A percentile compares a stretch with the other conserved stretches of the same genome.
Conservation (phyloP, 2,888 invertebrate genomes). For the Lasioglossum villosulum region DNA sequence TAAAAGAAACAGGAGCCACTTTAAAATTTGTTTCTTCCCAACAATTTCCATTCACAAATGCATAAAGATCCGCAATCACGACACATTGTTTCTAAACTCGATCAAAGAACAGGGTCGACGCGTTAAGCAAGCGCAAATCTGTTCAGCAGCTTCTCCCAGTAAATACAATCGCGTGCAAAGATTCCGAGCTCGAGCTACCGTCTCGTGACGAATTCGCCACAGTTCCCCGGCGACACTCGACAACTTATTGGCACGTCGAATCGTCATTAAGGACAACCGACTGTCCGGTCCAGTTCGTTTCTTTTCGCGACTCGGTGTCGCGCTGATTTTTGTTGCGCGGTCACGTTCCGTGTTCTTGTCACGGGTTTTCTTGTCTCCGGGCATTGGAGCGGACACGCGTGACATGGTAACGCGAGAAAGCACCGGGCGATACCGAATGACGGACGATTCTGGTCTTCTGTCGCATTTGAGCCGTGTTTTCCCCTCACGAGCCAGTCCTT, state of each 20-base stretch:
- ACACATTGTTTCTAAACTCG: neutral
- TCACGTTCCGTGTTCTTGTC: slow-evolving; percentile 57
- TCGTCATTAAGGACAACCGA: slow-evolving; percentile 63
- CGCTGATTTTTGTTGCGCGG: slow-evolving; percentile 51
- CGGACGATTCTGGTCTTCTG: slow-evolving; percentile 33
- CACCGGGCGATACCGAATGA: slow-evolving; percentile 38
- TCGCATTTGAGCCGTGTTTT: neutral
- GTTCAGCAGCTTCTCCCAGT: neutral
- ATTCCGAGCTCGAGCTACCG: slow-evolving; percentile 40
- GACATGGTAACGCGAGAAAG: slow-evolving; percentile 51
- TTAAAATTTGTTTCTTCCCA: neutral
- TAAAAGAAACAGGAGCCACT: neutral
- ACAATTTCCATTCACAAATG: neutral
- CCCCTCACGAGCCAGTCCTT: neutral
- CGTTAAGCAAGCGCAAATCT: neutral
- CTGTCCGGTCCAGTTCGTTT: slow-evolving; percentile 44
- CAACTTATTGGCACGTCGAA: slow-evolving; percentile 68
- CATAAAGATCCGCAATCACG: neutral
- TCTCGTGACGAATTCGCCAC: slow-evolving; percentile 30
- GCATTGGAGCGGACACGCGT: slow-evolving; percentile 45
- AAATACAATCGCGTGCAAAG: slow-evolving; percentile 40
- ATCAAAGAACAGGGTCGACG: neutral
- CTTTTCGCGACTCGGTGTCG: slow-evolving; percentile 30
- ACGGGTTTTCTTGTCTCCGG: slow-evolving; percentile 50
- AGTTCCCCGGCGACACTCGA: slow-evolving; percentile 45